Percentiles rank a stretch among this genome's conserved stretches.
Conservation (phyloP, 2,113 vertebrate genomes). For the Corythornis cristatus region DNA sequence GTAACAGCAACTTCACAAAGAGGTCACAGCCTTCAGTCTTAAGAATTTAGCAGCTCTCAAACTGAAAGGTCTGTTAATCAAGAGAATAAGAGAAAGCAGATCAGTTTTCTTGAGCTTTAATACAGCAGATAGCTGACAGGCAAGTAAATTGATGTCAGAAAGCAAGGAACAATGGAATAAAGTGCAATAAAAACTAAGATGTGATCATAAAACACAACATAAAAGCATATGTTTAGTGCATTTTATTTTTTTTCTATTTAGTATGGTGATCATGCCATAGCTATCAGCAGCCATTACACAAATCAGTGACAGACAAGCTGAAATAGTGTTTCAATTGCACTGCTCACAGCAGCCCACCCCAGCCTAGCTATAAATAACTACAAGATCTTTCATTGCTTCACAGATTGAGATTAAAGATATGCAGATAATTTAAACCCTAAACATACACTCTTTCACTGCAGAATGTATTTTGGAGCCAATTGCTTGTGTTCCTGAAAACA, state of each 20-base stretch:
- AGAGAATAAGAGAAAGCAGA: slow-evolving; percentile 10
- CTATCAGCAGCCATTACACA: slow-evolving; percentile 49
- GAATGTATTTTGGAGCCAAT: background rate
- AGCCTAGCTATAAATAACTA: slow-evolving; percentile 53
- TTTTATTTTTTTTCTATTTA: slow-evolving; percentile 41
- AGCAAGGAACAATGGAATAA: slow-evolving; percentile 37
- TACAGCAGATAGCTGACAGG: slow-evolving; percentile 24
- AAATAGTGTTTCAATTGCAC: slow-evolving; percentile 68
- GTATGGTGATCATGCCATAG: background rate
- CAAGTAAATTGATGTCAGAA: slow-evolving; percentile 33
- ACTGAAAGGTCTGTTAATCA: slow-evolving; percentile 42
- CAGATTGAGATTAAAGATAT: slow-evolving; percentile 59
- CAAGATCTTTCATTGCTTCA: background rate
- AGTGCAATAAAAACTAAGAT: slow-evolving; percentile 43
- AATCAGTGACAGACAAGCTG: slow-evolving; percentile 27
- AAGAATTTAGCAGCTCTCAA: slow-evolving; percentile 5
- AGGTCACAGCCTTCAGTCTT: background rate
- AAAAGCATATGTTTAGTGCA: slow-evolving; percentile 61
- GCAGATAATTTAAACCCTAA: slow-evolving; percentile 10
- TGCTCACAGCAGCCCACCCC: slow-evolving; percentile 38
- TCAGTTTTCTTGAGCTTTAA: background rate
- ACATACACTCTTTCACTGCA: background rate
- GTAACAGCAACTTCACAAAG: background rate
- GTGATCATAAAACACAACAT: slow-evolving; percentile 41
- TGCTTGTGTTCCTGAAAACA: background rate